A percentile compares a stretch with the other conserved stretches of the same genome.
phyloP scores from a whole-genome alignment of 1,140 invertebrate species.

The Papilio aristodemus region DNA sequence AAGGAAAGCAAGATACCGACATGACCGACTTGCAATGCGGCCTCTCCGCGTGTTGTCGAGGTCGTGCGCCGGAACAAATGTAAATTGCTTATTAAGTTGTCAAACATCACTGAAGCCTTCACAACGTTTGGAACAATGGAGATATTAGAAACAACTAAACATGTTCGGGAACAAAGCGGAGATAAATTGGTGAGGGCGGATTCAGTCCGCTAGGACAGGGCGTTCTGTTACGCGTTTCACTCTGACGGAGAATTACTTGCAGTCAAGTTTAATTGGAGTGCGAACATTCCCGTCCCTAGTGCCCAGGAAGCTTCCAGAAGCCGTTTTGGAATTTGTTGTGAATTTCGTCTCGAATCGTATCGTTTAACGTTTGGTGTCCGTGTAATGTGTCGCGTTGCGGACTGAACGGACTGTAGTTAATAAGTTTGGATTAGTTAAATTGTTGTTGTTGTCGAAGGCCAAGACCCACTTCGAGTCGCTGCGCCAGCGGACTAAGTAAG shows the following conservation, averaged over 20 bases:
- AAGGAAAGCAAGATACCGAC: no score
- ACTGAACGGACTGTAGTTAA: neutral
- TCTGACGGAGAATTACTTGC: slow-evolving; percentile 16
- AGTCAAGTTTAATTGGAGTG: slow-evolving; percentile 7
- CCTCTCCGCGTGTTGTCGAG: no score
- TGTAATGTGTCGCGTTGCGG: neutral
- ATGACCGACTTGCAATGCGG: no score
- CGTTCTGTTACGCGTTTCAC: no score
- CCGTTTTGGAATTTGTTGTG: neutral
- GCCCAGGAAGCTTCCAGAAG: neutral
- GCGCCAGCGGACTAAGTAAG: no score
- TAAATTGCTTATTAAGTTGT: no score
- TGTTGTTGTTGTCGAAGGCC: no score
- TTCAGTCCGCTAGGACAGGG: no score
- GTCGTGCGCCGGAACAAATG: no score
- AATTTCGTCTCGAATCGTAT: neutral
- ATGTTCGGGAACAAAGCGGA: neutral
- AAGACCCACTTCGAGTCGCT: no score
- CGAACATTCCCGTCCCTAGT: neutral
- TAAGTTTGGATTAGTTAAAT: slow-evolving; percentile 1
- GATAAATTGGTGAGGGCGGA: slow-evolving; percentile 12
- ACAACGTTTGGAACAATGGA: no score
- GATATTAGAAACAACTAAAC: neutral
- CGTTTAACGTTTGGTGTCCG: neutral
- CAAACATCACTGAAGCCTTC: neutral